Conservation (phyloP, 2,113 vertebrate genomes). For the Rhinopithecus roxellana region DNA sequence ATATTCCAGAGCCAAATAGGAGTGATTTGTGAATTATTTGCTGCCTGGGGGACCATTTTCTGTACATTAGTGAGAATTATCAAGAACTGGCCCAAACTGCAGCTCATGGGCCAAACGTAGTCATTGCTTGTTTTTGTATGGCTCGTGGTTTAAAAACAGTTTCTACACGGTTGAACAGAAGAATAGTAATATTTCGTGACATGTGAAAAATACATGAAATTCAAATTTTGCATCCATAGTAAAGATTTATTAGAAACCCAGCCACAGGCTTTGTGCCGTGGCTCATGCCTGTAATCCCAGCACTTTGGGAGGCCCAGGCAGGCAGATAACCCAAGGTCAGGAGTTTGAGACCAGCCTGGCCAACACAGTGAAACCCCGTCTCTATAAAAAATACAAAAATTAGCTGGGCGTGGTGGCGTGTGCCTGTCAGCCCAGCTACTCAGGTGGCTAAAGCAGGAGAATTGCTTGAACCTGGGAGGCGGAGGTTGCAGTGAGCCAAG, state of each 20-base stretch:
- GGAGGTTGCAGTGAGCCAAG: no score
- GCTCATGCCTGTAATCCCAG: no score
- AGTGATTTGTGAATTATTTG: conserved; percentile 24
- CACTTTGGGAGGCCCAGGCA: no score
- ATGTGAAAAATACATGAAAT: neutral
- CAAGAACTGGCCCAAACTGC: neutral
- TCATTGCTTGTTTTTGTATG: neutral
- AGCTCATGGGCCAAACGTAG: neutral
- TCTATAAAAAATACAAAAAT: no score
- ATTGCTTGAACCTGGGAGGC: no score
- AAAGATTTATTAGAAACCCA: neutral
- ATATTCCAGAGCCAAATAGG: neutral
- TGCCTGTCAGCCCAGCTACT: no score
- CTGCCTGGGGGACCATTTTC: neutral
- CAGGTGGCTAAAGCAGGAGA: no score
- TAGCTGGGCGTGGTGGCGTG: rapidly evolving
- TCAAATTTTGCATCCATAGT: neutral
- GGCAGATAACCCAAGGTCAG: no score
- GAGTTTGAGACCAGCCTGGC: no score
- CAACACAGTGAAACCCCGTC: no score
- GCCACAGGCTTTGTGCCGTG: no score
- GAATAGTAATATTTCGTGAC: neutral
- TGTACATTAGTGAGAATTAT: conserved; percentile 5
- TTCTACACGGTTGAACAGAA: neutral
- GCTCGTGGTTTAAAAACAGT: neutral